phyloP scores from a whole-genome alignment of 2,113 vertebrate genomes.

The Himantopus leucocephalus region DNA sequence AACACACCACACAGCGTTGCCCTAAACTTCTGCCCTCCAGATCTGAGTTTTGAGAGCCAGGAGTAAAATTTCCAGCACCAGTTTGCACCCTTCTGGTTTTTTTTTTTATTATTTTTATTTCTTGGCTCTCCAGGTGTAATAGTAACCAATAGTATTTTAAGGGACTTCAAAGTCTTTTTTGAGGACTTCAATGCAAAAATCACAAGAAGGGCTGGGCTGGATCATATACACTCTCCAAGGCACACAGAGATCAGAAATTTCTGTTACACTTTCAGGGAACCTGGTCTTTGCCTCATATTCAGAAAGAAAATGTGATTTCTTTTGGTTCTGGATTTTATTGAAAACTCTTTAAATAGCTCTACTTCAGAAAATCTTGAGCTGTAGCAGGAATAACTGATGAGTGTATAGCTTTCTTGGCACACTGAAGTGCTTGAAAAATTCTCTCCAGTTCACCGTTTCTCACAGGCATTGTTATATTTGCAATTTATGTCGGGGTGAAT shows the following conservation, averaged over 20 bases:
- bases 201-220: neutral
- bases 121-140: neutral
- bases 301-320: neutral
- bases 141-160: neutral
- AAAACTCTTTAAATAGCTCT: neutral
- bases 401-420: neutral
- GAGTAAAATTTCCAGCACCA: neutral
- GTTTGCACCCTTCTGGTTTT: neutral
- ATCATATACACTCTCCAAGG: neutral
- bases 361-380: neutral
- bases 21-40: neutral
- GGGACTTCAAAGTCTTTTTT: neutral
- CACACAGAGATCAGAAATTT: neutral
- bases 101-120: neutral
- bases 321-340: neutral
- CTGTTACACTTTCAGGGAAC: neutral
- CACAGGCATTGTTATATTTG: constrained; percentile 9
- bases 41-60: neutral
- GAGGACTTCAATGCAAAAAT: neutral
- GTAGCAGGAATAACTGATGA: neutral
- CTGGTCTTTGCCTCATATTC: neutral
- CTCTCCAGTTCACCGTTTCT: neutral
- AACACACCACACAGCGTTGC: accelerated
- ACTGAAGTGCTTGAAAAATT: neutral
- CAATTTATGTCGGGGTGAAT: neutral